These are phyloP conservation scores for Camponotus floridanus DNA, from an alignment of 1,140 invertebrate genomes.

Conservation along the genomic window DNA sequence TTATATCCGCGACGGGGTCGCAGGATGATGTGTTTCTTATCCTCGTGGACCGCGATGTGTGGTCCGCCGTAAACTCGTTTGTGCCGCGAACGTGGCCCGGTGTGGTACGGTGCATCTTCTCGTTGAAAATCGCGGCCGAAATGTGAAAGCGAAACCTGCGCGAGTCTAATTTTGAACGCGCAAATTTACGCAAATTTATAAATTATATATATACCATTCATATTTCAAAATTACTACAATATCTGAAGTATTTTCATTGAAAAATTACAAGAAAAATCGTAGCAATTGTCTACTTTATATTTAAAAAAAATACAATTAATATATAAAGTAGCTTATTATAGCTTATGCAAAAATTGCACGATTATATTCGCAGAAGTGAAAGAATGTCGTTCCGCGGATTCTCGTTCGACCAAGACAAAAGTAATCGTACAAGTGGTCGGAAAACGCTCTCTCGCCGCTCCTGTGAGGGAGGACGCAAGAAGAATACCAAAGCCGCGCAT, in stretches of 20 bases:
- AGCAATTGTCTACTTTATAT: neutral
- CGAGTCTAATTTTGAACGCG: neutral
- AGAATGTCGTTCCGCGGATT: slow-evolving; percentile 18
- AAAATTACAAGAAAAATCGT: neutral
- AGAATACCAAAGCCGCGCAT: slow-evolving; percentile 64
- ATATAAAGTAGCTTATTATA: neutral
- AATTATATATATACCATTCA: neutral
- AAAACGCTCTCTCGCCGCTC: slow-evolving; percentile 45
- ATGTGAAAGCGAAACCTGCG: neutral
- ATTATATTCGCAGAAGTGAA: slow-evolving; percentile 15
- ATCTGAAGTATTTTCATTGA: neutral
- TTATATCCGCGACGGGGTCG: slow-evolving; percentile 63
- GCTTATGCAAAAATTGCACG: neutral
- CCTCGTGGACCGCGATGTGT: slow-evolving; percentile 70
- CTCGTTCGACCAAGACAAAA: slow-evolving; percentile 36
- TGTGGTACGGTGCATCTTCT: slow-evolving; percentile 20
- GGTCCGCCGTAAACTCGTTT: slow-evolving; percentile 67
- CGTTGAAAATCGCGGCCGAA: slow-evolving; percentile 1
- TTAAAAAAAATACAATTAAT: neutral
- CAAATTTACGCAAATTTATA: neutral
- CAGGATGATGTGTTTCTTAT: slow-evolving; percentile 72
- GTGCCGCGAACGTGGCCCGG: neutral
- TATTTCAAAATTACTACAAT: neutral
- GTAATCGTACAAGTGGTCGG: slow-evolving; percentile 66
- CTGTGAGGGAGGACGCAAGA: slow-evolving; percentile 61